Evolutionary conservation across 2,888 invertebrate genomes (phyloP).

Genomic region (Volucella inanis): DNA sequence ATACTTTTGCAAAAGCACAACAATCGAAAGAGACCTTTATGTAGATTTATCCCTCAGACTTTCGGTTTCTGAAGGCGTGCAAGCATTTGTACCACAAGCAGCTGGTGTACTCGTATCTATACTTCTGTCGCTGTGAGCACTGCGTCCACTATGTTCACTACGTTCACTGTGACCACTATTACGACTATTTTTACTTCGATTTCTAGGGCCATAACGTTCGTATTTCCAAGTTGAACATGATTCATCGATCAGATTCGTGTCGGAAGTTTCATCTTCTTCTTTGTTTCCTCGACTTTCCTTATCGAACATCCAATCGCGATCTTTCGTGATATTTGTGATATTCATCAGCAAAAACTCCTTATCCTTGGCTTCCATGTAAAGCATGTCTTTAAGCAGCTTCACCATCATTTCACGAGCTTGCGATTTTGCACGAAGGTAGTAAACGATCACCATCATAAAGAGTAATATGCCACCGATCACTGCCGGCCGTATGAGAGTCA

Average conservation of each 20-base stretch:
- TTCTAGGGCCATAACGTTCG: constrained; percentile 75
- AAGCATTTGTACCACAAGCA: neutral
- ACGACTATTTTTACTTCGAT: constrained; percentile 48
- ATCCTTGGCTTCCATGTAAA: constrained; percentile 87
- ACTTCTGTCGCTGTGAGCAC: neutral
- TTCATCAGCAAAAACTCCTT: constrained; percentile 88
- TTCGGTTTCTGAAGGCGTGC: neutral
- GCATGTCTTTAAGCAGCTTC: constrained; percentile 86
- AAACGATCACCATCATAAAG: constrained; percentile 86
- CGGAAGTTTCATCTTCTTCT: constrained; percentile 18
- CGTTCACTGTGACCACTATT: constrained; percentile 39
- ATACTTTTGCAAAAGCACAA: neutral
- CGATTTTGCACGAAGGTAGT: constrained; percentile 86
- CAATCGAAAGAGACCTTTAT: constrained; percentile 2
- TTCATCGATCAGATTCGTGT: constrained; percentile 76
- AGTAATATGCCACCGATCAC: constrained; percentile 86
- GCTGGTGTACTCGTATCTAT: constrained; percentile 2
- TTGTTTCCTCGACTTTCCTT: constrained; percentile 61
- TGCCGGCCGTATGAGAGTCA: constrained; percentile 85
- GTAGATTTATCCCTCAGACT: constrained; percentile 26
- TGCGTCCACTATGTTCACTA: neutral
- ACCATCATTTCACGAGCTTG: constrained; percentile 86
- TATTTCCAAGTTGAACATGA: constrained; percentile 84
- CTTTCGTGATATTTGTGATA: constrained; percentile 86
- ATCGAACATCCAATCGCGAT: constrained; percentile 81